Evolutionary conservation across 1,140 invertebrate species (phyloP).

Genomic region (Rhopalosiphum maidis): DNA sequence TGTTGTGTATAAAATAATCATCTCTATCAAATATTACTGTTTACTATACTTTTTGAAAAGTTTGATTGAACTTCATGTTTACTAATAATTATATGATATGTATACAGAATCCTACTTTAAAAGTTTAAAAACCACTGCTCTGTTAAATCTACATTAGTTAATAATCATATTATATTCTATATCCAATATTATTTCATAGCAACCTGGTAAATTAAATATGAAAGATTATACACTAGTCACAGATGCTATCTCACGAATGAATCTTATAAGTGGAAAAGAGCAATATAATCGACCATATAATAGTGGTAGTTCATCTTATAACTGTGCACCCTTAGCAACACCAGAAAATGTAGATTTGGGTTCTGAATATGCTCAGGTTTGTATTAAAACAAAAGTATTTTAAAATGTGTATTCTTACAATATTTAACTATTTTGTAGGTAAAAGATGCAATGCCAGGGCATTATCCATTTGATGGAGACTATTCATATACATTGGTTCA

Average conservation of each 20-base stretch:
- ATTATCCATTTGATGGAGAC: slow-evolving; percentile 69
- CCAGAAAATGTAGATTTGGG: slow-evolving; percentile 81
- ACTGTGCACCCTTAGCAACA: slow-evolving; percentile 80
- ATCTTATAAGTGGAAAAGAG: slow-evolving; percentile 68
- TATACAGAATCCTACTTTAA: neutral
- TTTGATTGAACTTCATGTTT: too few relatives aligned
- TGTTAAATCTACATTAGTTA: neutral
- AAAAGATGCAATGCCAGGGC: slow-evolving; percentile 70
- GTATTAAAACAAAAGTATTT: slow-evolving; percentile 37
- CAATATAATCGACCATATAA: slow-evolving; percentile 64
- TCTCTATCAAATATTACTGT: too few relatives aligned
- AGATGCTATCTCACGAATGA: slow-evolving; percentile 82
- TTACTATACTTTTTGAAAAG: too few relatives aligned
- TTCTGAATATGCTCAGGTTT: slow-evolving; percentile 71
- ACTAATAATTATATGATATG: too few relatives aligned
- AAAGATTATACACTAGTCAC: slow-evolving; percentile 88
- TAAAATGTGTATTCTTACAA: neutral
- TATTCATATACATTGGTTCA: slow-evolving; percentile 71
- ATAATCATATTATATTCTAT: slow-evolving; percentile 54
- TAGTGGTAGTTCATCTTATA: slow-evolving; percentile 63
- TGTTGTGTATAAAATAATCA: too few relatives aligned
- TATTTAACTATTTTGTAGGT: slow-evolving; percentile 60
- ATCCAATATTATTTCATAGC: slow-evolving; percentile 65
- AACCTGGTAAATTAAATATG: slow-evolving; percentile 88
- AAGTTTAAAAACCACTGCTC: neutral